These are phyloP conservation scores for Podotricha telesiphe DNA, from an alignment of 2,888 invertebrate genomes.

Conservation along the genomic window DNA sequence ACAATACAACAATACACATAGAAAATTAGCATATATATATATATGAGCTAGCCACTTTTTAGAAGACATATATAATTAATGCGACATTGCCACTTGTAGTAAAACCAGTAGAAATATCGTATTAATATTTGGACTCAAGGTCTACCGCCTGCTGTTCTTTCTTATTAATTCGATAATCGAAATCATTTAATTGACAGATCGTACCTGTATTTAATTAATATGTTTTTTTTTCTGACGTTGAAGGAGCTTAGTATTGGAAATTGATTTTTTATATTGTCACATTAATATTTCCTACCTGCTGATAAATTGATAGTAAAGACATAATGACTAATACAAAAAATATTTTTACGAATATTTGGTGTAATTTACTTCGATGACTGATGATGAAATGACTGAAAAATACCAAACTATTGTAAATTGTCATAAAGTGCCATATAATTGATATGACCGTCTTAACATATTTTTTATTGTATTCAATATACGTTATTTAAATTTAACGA, in stretches of 20 bases:
- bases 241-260: constrained; percentile 24
- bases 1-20: not conserved
- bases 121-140: constrained; percentile 38
- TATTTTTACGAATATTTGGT: constrained; percentile 10
- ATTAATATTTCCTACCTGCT: constrained; percentile 30
- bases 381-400: not conserved
- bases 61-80: constrained; percentile 23
- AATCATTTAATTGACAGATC: constrained; percentile 32
- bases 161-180: constrained; percentile 34
- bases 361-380: constrained; percentile 6
- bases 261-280: constrained; percentile 31
- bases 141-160: constrained; percentile 37
- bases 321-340: constrained; percentile 2
- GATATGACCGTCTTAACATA: constrained; percentile 6
- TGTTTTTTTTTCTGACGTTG: constrained; percentile 10
- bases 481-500: not conserved
- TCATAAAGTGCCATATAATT: not conserved
- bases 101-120: constrained; percentile 39
- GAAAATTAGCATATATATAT: constrained; percentile 8
- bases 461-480: not conserved
- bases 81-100: constrained; percentile 38
- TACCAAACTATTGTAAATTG: not conserved
- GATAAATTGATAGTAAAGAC: constrained; percentile 29
- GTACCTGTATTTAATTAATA: constrained; percentile 37
- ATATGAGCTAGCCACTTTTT: constrained; percentile 3